Conservation (phyloP, 1,140 invertebrate genomes). For the Microvelia longipes region DNA sequence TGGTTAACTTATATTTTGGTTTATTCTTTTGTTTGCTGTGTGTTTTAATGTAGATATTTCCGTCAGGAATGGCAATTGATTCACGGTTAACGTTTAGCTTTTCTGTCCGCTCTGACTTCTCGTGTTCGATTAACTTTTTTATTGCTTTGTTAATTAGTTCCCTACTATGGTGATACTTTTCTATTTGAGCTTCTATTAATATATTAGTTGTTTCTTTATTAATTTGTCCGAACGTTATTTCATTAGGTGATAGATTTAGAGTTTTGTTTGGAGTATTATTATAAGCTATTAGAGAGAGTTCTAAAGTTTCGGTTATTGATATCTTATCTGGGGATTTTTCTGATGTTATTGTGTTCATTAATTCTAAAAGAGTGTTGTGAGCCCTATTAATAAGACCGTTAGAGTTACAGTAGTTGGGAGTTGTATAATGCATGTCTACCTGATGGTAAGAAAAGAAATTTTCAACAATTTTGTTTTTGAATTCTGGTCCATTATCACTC, state of each 20-base stretch:
- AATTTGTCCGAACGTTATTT: not conserved
- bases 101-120: not conserved
- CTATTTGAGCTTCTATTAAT: not conserved
- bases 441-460: not conserved
- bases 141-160: not conserved
- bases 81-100: not conserved
- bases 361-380: constrained; percentile 1
- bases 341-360: constrained; percentile 4
- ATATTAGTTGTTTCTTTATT: not conserved
- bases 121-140: not conserved
- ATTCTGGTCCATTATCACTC: constrained; percentile 3
- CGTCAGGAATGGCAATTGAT: not conserved
- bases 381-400: constrained; percentile 4
- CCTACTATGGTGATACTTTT: not conserved
- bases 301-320: not conserved
- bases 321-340: not conserved
- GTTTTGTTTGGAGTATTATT: constrained; percentile 3
- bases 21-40: not conserved
- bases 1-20: not conserved
- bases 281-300: not conserved
- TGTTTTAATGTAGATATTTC: constrained; percentile 1
- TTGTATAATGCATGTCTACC: not conserved
- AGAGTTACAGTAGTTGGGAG: not conserved
- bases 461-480: not conserved
- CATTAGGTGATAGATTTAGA: constrained; percentile 1